These are phyloP conservation scores for Sebastes ruberrimus DNA, from an alignment of 2,797 vertebrate genomes.

Conservation along the genomic window DNA sequence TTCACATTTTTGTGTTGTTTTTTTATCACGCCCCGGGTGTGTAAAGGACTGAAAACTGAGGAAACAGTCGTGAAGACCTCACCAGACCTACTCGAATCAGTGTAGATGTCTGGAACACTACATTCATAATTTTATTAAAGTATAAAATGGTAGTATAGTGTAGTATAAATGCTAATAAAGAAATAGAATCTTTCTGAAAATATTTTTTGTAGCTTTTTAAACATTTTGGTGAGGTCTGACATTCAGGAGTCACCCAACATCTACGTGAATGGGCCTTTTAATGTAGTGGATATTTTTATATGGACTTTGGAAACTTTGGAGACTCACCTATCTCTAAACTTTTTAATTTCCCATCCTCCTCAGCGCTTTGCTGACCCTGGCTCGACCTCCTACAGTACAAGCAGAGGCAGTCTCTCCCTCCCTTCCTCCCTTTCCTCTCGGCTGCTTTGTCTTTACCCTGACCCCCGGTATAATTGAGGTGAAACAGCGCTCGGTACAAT, in stretches of 20 bases:
- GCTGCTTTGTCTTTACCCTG: slow-evolving; percentile 44
- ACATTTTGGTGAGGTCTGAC: neutral
- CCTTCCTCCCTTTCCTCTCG: neutral
- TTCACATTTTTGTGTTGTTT: no score
- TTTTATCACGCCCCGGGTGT: no score
- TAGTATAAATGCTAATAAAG: no score
- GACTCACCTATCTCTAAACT: slow-evolving; percentile 16
- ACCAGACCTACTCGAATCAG: no score
- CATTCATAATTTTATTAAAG: no score
- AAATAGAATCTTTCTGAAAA: no score
- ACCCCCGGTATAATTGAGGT: slow-evolving; percentile 62
- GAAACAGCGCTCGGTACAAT: slow-evolving; percentile 17
- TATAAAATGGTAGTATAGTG: no score
- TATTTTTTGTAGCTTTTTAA: neutral
- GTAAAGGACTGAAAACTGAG: no score
- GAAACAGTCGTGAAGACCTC: no score
- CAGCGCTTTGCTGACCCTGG: neutral
- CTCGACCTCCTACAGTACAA: neutral
- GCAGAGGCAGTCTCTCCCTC: neutral
- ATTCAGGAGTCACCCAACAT: neutral
- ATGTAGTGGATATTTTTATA: neutral
- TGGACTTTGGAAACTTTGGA: neutral
- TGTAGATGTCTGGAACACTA: no score
- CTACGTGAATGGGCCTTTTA: neutral
- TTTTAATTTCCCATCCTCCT: slow-evolving; percentile 32